Evolutionary conservation across 2,888 invertebrate species (phyloP).

Genomic region (Euphydryas editha): DNA sequence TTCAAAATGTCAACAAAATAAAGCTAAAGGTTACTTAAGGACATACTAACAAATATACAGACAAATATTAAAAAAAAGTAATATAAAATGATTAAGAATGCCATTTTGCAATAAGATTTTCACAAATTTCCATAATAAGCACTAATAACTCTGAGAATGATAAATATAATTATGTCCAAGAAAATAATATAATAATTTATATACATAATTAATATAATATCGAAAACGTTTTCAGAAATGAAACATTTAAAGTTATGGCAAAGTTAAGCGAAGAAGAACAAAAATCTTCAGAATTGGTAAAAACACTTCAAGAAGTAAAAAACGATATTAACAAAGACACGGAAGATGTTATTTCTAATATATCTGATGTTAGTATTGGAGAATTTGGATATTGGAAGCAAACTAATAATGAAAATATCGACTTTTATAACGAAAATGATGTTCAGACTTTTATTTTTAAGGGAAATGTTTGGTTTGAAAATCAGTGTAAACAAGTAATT

Average conservation of each 20-base stretch:
- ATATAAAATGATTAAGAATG: too few relatives aligned
- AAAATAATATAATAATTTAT: too few relatives aligned
- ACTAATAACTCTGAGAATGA: too few relatives aligned
- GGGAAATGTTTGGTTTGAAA: constrained; percentile 60
- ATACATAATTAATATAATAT: too few relatives aligned
- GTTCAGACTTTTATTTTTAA: constrained; percentile 55
- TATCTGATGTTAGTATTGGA: constrained; percentile 45
- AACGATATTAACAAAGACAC: constrained; percentile 38
- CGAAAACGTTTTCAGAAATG: constrained; percentile 58
- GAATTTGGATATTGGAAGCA: constrained; percentile 70
- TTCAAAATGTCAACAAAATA: too few relatives aligned
- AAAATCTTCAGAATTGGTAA: constrained; percentile 64
- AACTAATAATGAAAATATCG: constrained; percentile 53
- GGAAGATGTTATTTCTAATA: constrained; percentile 40
- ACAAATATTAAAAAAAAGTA: too few relatives aligned
- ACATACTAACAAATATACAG: too few relatives aligned
- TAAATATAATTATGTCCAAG: too few relatives aligned
- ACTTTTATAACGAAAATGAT: constrained; percentile 56
- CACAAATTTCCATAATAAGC: background rate
- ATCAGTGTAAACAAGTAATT: constrained; percentile 64
- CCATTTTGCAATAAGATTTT: background rate
- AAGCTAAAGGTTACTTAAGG: too few relatives aligned
- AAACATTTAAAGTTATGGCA: constrained; percentile 69
- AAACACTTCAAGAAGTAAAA: constrained; percentile 61
- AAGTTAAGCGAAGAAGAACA: constrained; percentile 66